These are phyloP conservation scores for Eupithecia abbreviata DNA, from an alignment of 2,888 invertebrate genomes.

Conservation along the genomic window DNA sequence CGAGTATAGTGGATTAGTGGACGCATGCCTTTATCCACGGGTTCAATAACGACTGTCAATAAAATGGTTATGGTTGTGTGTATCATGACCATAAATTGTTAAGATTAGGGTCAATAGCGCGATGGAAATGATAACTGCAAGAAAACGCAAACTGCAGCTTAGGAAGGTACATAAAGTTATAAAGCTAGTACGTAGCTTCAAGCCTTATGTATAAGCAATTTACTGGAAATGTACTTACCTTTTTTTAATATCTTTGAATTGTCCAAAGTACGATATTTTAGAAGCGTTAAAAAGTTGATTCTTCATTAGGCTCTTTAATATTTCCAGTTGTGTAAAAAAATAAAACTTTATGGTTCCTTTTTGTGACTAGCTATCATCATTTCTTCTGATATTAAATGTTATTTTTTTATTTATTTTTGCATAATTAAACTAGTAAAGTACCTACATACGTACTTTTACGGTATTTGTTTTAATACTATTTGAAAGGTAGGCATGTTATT, in stretches of 20 bases:
- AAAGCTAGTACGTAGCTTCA: neutral
- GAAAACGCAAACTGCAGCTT: constrained; percentile 55
- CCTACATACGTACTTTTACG: neutral
- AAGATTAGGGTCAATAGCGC: constrained; percentile 81
- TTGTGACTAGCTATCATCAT: neutral
- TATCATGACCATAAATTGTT: constrained; percentile 78
- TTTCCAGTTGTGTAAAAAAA: neutral
- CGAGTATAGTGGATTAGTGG: constrained; percentile 62
- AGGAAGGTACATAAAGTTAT: neutral
- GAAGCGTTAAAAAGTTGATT: constrained; percentile 5
- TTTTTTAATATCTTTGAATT: neutral
- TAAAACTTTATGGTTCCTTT: neutral
- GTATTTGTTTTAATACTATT: neutral
- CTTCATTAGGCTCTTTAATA: neutral
- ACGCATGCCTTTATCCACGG: constrained; percentile 59
- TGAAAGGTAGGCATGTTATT: neutral
- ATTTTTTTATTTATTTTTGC: neutral
- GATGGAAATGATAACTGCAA: constrained; percentile 75
- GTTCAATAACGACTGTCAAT: constrained; percentile 75
- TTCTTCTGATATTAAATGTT: neutral
- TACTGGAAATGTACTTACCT: neutral
- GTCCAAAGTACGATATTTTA: neutral
- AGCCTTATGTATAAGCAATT: neutral
- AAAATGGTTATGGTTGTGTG: constrained; percentile 77
- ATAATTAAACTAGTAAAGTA: neutral